Evolutionary conservation across 2,113 vertebrate genomes (phyloP).

Genomic region (Herpetotheres cachinnans): DNA sequence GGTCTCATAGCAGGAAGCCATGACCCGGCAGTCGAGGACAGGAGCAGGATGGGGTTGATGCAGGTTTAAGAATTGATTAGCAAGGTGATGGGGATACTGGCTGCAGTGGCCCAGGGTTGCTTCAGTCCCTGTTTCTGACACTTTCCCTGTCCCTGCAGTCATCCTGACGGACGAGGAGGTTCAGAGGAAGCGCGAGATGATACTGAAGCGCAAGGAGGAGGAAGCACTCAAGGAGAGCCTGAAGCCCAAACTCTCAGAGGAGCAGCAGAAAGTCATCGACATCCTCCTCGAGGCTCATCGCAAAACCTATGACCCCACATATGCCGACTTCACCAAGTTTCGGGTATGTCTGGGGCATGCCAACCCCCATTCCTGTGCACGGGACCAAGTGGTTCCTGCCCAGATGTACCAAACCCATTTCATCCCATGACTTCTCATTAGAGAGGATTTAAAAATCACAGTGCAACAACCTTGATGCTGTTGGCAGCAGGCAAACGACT

Average conservation of each 20-base stretch:
- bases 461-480: rapidly evolving
- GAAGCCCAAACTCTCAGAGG: conserved; percentile 84
- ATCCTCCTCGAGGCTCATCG: conserved; percentile 89
- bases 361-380: rapidly evolving
- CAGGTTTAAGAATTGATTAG: neutral
- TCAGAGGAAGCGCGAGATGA: conserved; percentile 94
- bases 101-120: no score
- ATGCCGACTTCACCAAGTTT: conserved; percentile 89
- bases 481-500: rapidly evolving
- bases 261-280: conserved; percentile 86
- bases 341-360: conserved; percentile 65
- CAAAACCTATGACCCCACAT: conserved; percentile 94
- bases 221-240: conserved; percentile 85
- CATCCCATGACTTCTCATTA: rapidly evolving
- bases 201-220: conserved; percentile 92
- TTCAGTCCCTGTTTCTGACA: neutral
- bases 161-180: conserved; percentile 97
- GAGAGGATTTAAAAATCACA: neutral
- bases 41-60: neutral
- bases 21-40: neutral
- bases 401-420: rapidly evolving
- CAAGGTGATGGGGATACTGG: neutral
- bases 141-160: conserved; percentile 69
- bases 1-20: neutral
- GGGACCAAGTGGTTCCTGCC: neutral